Conservation (phyloP, 2,888 invertebrate species). For the Limnephilus rhombicus region DNA sequence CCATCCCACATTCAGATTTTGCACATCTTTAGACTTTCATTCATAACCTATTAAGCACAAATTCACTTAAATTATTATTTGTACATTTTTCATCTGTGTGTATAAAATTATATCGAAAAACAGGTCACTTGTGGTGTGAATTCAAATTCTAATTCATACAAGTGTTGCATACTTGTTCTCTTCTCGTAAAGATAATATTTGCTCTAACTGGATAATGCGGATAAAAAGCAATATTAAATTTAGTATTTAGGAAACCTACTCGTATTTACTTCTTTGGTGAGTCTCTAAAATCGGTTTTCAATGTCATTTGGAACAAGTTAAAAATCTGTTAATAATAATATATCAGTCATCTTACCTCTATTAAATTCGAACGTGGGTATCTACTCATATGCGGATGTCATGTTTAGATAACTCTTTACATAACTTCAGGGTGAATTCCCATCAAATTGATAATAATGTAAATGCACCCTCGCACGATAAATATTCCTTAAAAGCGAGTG, state of each 20-base stretch:
- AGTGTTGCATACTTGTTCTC: background rate
- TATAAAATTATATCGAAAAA: background rate
- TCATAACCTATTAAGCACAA: too few species aligned
- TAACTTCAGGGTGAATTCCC: background rate
- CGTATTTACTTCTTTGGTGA: too few species aligned
- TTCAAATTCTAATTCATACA: background rate
- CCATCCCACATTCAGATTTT: too few species aligned
- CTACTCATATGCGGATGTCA: background rate
- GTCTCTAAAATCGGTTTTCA: too few species aligned
- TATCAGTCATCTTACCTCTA: background rate
- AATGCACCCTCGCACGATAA: background rate
- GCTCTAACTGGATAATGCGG: background rate
- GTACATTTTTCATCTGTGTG: too few species aligned
- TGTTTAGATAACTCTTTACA: background rate
- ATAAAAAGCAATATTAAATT: background rate
- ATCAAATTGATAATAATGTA: background rate
- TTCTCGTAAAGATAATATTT: background rate
- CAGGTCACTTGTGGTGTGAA: background rate
- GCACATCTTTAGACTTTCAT: too few species aligned
- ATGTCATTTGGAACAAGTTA: too few species aligned
- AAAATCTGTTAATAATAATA: too few species aligned
- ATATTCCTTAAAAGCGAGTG: slow-evolving; percentile 16
- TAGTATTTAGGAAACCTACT: background rate
- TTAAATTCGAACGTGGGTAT: background rate
- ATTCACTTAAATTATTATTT: too few species aligned